Base-by-base conservation (phyloP, 2,113 vertebrate species). In the Zootoca vivipara region DNA sequence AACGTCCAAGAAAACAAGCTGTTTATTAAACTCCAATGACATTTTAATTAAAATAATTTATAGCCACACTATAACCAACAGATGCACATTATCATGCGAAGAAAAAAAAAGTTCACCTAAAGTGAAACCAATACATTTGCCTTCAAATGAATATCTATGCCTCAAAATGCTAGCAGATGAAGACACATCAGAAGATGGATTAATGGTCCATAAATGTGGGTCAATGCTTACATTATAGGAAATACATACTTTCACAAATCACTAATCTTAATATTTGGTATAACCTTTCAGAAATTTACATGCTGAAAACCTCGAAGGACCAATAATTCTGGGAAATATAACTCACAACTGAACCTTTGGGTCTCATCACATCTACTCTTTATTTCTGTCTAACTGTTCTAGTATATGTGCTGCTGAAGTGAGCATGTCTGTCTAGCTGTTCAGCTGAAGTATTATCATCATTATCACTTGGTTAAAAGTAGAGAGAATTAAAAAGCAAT, bases 1-100 rank as follows among this genome's bases (percentile, higher is more conserved):
- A 33, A 75, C 33, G 64, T 56, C 88, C 15, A 38, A 65, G 90
- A 92, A 96, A 90, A 15, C 1, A 82, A 18, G 12, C 65, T 2
- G 86, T 74, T 93, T 93, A 89, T 75, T 82, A 77, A 90, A 92
- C 75, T 9, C 2, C 87, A 85, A 40, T 58, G 84, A 73, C 87
- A 88, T 78, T 90, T 87, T 74, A 90, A 87, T 69, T 86, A 93
- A 94, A 90, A 84, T 62, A 42, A 26, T 28, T 0, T 26, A 88
- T 77, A n/a, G 69, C 78, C 24, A 35, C 24, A 35, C 0, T 87
- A 56, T 26, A 15, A 93, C 91, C 35, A 24, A 90, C n/a, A 93
- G 89, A 92, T 40, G 85, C 35, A 75, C 5, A 72, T 93, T 92
- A 85, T 91, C 5, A 88, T 75, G 5, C n/a, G 8, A 46, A n/a